These are phyloP conservation scores for Tetragonisca angustula DNA, from an alignment of 2,888 invertebrate genomes.

Conservation along the genomic window DNA sequence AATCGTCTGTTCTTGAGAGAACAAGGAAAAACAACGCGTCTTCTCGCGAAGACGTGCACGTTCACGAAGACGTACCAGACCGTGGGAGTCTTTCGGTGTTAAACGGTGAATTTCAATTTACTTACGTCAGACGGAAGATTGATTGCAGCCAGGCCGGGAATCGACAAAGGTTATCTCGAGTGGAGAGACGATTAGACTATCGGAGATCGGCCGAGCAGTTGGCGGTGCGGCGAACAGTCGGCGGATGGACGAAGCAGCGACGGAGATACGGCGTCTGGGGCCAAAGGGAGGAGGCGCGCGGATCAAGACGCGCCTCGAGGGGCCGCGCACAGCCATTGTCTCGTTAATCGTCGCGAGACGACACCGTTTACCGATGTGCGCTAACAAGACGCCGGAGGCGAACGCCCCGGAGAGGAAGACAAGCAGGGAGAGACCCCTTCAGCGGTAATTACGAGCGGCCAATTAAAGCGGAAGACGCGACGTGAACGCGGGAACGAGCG, in stretches of 20 bases:
- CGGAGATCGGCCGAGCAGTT: conserved; percentile 9
- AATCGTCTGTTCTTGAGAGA: neutral
- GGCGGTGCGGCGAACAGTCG: neutral
- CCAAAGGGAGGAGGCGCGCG: conserved; percentile 55
- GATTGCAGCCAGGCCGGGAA: conserved; percentile 25
- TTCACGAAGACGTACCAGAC: neutral
- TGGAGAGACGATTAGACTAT: conserved; percentile 40
- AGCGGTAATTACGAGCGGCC: conserved; percentile 66
- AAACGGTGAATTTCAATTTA: conserved; percentile 46
- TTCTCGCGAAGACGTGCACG: neutral
- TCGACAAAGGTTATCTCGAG: conserved; percentile 48
- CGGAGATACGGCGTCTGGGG: conserved; percentile 31
- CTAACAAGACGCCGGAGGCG: conserved; percentile 56
- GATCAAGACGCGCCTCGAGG: conserved; percentile 59
- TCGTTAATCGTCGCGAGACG: conserved; percentile 67
- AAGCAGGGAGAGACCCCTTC: conserved; percentile 44
- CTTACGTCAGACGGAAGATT: conserved; percentile 33
- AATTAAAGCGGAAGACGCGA: conserved; percentile 62
- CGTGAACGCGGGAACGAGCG: conserved; percentile 1
- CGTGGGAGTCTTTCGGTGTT: neutral
- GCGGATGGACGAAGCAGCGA: conserved; percentile 30
- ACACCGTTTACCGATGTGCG: conserved; percentile 67
- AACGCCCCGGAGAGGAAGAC: neutral
- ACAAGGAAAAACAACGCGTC: neutral
- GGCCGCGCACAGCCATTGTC: conserved; percentile 52